Percentiles rank a stretch among this genome's conserved stretches.
phyloP scores from a whole-genome alignment of 2,888 invertebrate genomes.

The Octodonta nipae region DNA sequence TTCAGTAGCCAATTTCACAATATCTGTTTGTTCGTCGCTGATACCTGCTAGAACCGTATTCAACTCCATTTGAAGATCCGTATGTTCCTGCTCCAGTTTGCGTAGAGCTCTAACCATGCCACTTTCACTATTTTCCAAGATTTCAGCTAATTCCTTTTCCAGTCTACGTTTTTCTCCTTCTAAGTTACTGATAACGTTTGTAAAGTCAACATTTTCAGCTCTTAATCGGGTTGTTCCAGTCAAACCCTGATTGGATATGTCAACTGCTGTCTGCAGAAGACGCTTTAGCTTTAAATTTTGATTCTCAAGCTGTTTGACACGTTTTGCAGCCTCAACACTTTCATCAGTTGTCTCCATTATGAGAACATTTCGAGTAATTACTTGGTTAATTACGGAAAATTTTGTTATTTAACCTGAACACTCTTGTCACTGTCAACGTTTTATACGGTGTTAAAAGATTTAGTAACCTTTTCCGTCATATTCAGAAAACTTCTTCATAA shows the following conservation, averaged over 20 bases:
- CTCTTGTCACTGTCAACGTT: too few relatives aligned
- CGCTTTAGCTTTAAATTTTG: conserved; percentile 17
- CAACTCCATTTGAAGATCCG: conserved; percentile 13
- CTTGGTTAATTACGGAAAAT: too few relatives aligned
- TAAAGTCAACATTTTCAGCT: conserved; percentile 12
- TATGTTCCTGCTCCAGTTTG: conserved; percentile 12
- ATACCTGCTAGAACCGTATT: conserved; percentile 14
- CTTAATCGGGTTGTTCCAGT: conserved; percentile 8
- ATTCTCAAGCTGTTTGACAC: conserved; percentile 18
- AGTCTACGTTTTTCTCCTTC: conserved; percentile 16
- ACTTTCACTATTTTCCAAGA: conserved; percentile 7
- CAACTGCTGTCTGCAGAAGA: conserved; percentile 15
- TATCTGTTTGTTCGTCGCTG: conserved; percentile 11
- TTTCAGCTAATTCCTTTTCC: conserved; percentile 11
- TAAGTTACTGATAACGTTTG: conserved; percentile 11
- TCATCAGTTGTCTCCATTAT: conserved; percentile 2
- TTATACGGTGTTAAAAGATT: too few relatives aligned
- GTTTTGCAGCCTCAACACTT: conserved; percentile 11
- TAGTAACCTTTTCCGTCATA: too few relatives aligned
- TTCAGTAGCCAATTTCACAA: conserved; percentile 11
- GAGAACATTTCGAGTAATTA: too few relatives aligned
- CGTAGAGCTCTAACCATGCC: conserved; percentile 5
- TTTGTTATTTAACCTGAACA: too few relatives aligned
- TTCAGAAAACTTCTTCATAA: too few relatives aligned
- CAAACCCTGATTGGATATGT: conserved; percentile 14